Conservation (phyloP, 2,888 invertebrate genomes). For the Tillus elongatus region DNA sequence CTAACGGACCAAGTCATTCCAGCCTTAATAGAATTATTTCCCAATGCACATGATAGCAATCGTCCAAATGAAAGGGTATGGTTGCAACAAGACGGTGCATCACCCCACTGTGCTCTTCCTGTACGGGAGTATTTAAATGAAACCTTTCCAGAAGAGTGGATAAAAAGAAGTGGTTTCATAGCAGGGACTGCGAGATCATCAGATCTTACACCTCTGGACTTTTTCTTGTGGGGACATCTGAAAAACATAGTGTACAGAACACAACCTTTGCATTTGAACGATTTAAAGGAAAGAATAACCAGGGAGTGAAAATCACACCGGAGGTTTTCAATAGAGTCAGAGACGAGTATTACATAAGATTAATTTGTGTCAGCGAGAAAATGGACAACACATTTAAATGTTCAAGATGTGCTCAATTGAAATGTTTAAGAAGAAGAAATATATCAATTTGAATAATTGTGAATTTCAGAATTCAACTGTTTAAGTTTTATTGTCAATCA, state of each 20-base stretch:
- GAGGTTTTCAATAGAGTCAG: background rate
- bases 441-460: no score
- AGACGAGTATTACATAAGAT: background rate
- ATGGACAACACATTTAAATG: no score
- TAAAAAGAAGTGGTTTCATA: conserved; percentile 1
- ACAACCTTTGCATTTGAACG: background rate
- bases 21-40: background rate
- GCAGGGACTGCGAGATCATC: background rate
- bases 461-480: background rate
- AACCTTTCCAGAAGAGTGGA: background rate
- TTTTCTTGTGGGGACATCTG: conserved; percentile 3
- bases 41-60: background rate
- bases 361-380: no score
- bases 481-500: background rate
- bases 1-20: conserved; percentile 1
- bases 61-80: background rate
- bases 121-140: conserved; percentile 3
- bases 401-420: no score
- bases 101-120: conserved; percentile 1
- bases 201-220: conserved; percentile 2
- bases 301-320: background rate
- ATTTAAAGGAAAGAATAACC: no score
- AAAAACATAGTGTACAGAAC: background rate
- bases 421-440: no score
- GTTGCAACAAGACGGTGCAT: conserved; percentile 1